Percentiles rank a stretch among this genome's conserved stretches.
Evolutionary conservation across 2,888 invertebrate species (phyloP).

Genomic region (Ormyrus pomaceus): DNA sequence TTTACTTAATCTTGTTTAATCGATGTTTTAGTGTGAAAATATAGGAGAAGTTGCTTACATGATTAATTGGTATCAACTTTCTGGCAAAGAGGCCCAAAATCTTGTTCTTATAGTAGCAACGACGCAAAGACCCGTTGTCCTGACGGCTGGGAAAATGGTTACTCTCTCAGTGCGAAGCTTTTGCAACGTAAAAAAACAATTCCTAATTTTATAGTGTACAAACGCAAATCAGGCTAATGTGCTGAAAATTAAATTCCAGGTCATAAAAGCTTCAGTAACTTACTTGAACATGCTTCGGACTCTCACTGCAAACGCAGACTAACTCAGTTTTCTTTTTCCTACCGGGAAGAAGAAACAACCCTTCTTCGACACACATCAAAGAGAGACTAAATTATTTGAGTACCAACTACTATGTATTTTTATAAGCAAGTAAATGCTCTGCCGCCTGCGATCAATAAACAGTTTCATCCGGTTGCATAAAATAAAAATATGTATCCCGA

Average conservation of each 20-base stretch:
- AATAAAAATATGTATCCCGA: too few species aligned
- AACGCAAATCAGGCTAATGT: too few species aligned
- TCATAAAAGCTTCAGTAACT: conserved; percentile 50
- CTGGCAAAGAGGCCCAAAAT: conserved; percentile 56
- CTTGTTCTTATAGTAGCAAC: conserved; percentile 62
- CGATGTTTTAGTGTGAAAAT: conserved; percentile 57
- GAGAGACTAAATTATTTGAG: too few species aligned
- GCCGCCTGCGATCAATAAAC: too few species aligned
- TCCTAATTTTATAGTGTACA: background rate
- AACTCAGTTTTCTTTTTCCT: too few species aligned
- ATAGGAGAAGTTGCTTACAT: conserved; percentile 62
- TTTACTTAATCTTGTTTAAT: background rate
- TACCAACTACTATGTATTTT: too few species aligned
- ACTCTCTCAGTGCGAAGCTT: conserved; percentile 64
- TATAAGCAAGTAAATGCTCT: too few species aligned
- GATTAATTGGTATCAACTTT: conserved; percentile 64
- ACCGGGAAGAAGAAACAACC: too few species aligned
- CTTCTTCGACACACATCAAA: too few species aligned
- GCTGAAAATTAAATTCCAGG: conserved; percentile 18
- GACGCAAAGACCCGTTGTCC: conserved; percentile 59
- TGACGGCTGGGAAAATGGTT: conserved; percentile 65
- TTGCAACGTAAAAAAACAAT: conserved; percentile 59
- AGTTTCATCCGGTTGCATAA: too few species aligned
- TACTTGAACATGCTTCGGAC: conserved; percentile 57
- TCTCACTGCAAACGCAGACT: conserved; percentile 1